Evolutionary conservation across 2,113 vertebrate species (phyloP).

Genomic region (Catharus minimus): DNA sequence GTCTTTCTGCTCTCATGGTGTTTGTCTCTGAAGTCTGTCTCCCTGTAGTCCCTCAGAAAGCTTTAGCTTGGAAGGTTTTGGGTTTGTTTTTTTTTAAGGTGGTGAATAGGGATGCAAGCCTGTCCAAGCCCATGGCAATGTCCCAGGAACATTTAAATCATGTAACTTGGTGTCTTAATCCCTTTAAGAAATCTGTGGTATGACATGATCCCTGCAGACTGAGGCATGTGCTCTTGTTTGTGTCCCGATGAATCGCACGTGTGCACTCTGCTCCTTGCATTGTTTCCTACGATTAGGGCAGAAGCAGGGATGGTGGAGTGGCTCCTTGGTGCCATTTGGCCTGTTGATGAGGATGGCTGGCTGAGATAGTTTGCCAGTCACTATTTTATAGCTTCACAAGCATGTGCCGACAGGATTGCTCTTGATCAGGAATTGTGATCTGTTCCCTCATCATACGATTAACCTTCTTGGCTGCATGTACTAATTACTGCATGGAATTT

Average conservation of each 20-base stretch:
- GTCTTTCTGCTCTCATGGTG: not conserved
- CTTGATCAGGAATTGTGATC: slow-evolving; percentile 18
- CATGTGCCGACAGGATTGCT: not conserved
- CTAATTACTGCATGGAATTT: slow-evolving; percentile 55
- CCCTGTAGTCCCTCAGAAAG: not conserved
- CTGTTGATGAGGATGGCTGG: not conserved
- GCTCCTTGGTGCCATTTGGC: not conserved
- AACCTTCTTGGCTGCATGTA: slow-evolving; percentile 32
- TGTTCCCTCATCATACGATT: not conserved
- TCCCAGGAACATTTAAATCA: not conserved
- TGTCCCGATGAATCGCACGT: not conserved
- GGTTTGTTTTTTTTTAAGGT: not conserved
- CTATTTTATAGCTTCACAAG: not conserved
- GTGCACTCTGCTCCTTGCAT: not conserved
- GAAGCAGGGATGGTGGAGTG: not conserved
- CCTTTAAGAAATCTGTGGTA: slow-evolving; percentile 1
- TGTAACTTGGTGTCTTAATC: not conserved
- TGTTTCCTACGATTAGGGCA: not conserved
- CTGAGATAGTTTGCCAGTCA: not conserved
- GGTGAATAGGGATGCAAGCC: not conserved
- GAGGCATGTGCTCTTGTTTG: slow-evolving; percentile 7
- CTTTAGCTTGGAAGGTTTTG: not conserved
- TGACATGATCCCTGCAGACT: not conserved
- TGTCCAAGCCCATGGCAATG: not conserved
- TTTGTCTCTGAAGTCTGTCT: not conserved